Evolutionary conservation across 1,140 invertebrate genomes (phyloP).

Genomic region (Mylabris phalerata): DNA sequence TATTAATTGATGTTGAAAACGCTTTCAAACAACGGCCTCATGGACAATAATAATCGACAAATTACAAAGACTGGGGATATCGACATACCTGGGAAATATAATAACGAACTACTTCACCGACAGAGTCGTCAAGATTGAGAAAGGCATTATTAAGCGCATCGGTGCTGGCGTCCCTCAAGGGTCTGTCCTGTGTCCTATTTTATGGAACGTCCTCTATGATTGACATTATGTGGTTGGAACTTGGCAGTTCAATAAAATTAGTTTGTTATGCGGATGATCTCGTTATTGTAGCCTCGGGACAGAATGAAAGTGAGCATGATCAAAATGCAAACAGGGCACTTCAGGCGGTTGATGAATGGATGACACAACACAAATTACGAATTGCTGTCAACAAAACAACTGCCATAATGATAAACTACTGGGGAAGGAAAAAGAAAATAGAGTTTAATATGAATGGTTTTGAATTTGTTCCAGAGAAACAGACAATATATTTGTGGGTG

Average conservation of each 20-base stretch:
- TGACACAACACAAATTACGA: not conserved
- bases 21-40: too few species aligned
- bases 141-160: too few species aligned
- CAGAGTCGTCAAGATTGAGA: too few species aligned
- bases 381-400: not conserved
- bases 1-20: too few species aligned
- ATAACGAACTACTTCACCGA: not conserved
- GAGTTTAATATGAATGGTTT: too few species aligned
- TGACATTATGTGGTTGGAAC: conserved; percentile 22
- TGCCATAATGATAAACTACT: not conserved
- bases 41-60: not conserved
- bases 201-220: conserved; percentile 38
- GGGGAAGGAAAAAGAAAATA: too few species aligned
- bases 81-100: not conserved
- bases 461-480: too few species aligned
- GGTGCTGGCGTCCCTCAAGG: not conserved
- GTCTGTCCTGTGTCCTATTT: conserved; percentile 29
- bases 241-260: not conserved
- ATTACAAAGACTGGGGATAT: not conserved
- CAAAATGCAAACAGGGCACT: not conserved
- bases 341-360: not conserved
- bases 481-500: too few species aligned
- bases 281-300: not conserved
- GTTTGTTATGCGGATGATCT: conserved; percentile 34
- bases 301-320: not conserved